Conservation (phyloP, 2,797 vertebrate species). For the Danionella dracula region DNA sequence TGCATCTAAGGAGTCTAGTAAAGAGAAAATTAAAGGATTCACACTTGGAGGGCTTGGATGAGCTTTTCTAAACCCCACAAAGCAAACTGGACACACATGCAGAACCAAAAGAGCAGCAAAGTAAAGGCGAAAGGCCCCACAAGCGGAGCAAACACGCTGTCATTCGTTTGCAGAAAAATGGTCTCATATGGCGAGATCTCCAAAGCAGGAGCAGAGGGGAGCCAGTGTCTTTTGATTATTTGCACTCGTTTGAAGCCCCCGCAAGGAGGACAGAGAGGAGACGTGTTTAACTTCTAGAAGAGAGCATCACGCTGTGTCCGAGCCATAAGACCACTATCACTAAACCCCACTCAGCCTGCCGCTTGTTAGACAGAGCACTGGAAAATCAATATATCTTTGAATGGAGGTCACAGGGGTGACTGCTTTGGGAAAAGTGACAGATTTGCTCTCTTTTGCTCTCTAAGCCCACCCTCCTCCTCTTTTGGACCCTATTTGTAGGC, state of each 20-base stretch:
- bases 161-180: constrained; percentile 12
- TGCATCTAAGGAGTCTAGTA: constrained; percentile 25
- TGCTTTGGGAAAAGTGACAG: constrained; percentile 79
- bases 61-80: constrained; percentile 56
- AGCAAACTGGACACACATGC: constrained; percentile 32
- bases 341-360: constrained; percentile 45
- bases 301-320: constrained; percentile 42
- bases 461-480: constrained; percentile 57
- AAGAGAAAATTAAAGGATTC: constrained; percentile 40
- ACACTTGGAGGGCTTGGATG: constrained; percentile 46
- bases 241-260: constrained; percentile 44
- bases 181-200: constrained; percentile 18
- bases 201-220: constrained; percentile 3
- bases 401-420: constrained; percentile 81
- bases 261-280: constrained; percentile 32
- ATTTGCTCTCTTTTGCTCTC: constrained; percentile 80
- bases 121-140: constrained; percentile 22
- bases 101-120: constrained; percentile 25
- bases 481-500: constrained; percentile 1
- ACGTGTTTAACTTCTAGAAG: constrained; percentile 49
- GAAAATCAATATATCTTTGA: constrained; percentile 83
- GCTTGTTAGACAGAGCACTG: constrained; percentile 66
- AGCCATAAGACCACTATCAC: constrained; percentile 44
- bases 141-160: constrained; percentile 18
- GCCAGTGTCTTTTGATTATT: constrained; percentile 41